A percentile compares a stretch with the other conserved stretches of the same genome.
These are phyloP conservation scores for Pachyrhynchus sulphureomaculatus DNA, from an alignment of 1,140 invertebrate genomes.

Conservation along the genomic window DNA sequence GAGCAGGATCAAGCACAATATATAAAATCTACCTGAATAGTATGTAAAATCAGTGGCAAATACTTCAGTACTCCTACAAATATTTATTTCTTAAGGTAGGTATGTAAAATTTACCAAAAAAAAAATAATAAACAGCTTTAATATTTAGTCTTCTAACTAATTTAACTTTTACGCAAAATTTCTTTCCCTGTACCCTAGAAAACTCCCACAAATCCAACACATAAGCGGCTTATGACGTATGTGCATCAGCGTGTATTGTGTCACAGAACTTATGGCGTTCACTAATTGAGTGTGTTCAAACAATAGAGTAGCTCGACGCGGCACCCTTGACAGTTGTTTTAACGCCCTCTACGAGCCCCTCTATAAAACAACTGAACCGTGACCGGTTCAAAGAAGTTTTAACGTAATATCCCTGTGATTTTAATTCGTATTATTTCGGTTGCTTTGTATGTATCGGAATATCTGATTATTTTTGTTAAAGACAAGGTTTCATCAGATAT, in stretches of 20 bases:
- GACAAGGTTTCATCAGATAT: conserved; percentile 1
- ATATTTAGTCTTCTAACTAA: too few species aligned
- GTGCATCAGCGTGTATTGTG: conserved; percentile 15
- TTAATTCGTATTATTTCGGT: conserved; percentile 50
- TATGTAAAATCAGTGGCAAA: too few species aligned
- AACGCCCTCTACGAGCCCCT: not conserved
- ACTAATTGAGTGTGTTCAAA: conserved; percentile 43
- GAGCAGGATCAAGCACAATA: too few species aligned
- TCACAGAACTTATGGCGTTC: conserved; percentile 37
- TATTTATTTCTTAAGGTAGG: too few species aligned
- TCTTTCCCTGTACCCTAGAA: not conserved
- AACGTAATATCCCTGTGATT: conserved; percentile 47
- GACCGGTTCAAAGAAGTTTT: conserved; percentile 48
- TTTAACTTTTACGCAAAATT: too few species aligned
- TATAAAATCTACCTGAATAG: too few species aligned
- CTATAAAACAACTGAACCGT: conserved; percentile 38
- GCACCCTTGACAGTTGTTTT: not conserved
- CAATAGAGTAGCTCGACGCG: conserved; percentile 30
- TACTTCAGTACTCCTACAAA: too few species aligned
- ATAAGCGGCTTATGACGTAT: conserved; percentile 20
- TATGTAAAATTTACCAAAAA: too few species aligned
- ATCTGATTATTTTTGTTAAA: conserved; percentile 43
- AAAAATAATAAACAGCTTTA: too few species aligned
- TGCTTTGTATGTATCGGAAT: conserved; percentile 44
- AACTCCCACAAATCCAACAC: conserved; percentile 11